A percentile compares a stretch with the other conserved stretches of the same genome.
Evolutionary conservation across 2,888 invertebrate species (phyloP).

Genomic region (Byasa hedistus): DNA sequence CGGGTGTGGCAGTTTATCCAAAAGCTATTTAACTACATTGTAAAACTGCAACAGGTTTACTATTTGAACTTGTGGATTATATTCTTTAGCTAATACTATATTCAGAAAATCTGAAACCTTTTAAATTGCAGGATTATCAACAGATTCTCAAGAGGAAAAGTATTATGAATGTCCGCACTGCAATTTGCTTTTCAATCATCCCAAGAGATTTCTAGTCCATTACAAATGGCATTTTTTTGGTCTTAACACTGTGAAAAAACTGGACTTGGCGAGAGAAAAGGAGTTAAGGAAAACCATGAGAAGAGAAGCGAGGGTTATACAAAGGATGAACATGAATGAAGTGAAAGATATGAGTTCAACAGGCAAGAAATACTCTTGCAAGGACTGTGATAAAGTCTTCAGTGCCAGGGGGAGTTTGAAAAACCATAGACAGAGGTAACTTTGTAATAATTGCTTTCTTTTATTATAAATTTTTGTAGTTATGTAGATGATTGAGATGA

Average conservation of each 20-base stretch:
- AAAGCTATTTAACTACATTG: no score
- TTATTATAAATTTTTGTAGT: no score
- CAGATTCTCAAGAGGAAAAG: constrained; percentile 33
- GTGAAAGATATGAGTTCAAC: constrained; percentile 36
- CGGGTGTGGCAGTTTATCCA: no score
- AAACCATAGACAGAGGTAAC: constrained; percentile 62
- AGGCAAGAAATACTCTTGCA: constrained; percentile 51
- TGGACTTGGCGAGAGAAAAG: constrained; percentile 47
- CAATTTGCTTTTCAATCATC: constrained; percentile 52
- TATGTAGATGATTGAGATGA: no score
- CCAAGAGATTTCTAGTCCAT: constrained; percentile 68
- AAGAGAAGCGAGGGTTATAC: constrained; percentile 44
- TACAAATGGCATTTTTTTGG: constrained; percentile 71
- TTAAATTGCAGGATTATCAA: neutral
- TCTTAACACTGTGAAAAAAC: constrained; percentile 50
- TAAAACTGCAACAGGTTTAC: no score
- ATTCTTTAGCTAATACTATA: no score
- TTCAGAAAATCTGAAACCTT: no score
- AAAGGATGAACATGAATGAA: constrained; percentile 39
- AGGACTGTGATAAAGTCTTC: constrained; percentile 63
- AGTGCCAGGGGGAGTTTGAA: constrained; percentile 54
- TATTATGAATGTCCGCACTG: constrained; percentile 66
- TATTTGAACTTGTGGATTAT: no score
- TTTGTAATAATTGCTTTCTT: neutral
- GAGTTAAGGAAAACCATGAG: constrained; percentile 39